These are phyloP conservation scores for Hypercompe scribonia DNA, from an alignment of 2,888 invertebrate species.

Conservation along the genomic window DNA sequence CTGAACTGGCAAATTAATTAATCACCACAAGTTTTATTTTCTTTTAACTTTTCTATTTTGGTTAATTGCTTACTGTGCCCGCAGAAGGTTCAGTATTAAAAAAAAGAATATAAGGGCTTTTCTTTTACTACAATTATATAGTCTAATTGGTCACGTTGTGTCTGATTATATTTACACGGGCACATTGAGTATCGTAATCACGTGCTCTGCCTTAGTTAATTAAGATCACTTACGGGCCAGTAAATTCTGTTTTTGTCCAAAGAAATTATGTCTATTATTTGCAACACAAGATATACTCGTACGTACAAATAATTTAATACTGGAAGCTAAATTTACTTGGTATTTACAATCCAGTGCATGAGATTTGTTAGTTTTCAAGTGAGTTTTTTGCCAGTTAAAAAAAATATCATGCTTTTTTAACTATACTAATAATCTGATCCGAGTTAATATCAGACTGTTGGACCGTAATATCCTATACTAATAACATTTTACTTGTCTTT, in stretches of 20 bases:
- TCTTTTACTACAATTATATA: neutral
- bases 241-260: neutral
- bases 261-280: neutral
- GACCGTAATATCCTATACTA: too few relatives aligned
- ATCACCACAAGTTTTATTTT: conserved; percentile 50
- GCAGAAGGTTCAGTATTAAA: neutral
- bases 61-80: conserved; percentile 4
- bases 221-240: neutral
- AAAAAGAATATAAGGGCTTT: neutral
- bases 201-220: neutral
- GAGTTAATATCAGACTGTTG: too few relatives aligned
- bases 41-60: conserved; percentile 12
- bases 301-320: neutral
- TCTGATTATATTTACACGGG: neutral
- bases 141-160: neutral
- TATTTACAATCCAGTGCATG: too few relatives aligned
- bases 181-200: neutral
- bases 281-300: neutral
- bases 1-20: conserved; percentile 57
- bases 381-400: too few relatives aligned
- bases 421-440: neutral
- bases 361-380: neutral
- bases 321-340: too few relatives aligned
- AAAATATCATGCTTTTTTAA: too few relatives aligned
- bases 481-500: neutral